phyloP scores from a whole-genome alignment of 2,113 vertebrate species.

The Amblyornis subalaris region DNA sequence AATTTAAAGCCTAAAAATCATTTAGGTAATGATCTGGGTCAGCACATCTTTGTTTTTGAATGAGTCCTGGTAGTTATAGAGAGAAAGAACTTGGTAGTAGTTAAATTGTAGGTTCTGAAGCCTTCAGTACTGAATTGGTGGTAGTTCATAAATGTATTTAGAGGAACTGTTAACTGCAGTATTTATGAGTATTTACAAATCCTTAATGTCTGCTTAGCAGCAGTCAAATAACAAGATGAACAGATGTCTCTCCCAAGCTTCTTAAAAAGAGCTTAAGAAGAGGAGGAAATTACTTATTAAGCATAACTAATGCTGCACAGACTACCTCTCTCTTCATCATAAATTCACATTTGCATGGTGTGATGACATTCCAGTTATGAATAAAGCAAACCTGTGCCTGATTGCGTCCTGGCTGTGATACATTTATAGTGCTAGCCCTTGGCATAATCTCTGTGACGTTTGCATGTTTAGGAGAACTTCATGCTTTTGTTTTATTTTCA shows the following conservation, averaged over 20 bases:
- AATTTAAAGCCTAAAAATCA: neutral
- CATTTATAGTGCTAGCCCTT: neutral
- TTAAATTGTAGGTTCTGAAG: neutral
- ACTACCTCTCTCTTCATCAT: neutral
- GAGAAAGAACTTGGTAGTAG: neutral
- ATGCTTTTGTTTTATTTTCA: neutral
- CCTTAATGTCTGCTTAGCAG: neutral
- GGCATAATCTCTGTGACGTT: neutral
- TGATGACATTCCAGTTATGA: neutral
- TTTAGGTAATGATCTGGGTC: neutral
- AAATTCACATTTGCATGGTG: neutral
- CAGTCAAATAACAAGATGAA: neutral
- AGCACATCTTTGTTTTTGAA: neutral
- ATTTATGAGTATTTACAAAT: neutral
- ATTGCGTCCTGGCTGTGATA: neutral
- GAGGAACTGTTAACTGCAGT: neutral
- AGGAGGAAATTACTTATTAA: neutral
- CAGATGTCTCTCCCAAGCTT: neutral
- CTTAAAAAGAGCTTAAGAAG: neutral
- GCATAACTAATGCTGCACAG: neutral
- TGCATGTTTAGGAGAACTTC: neutral
- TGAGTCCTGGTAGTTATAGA: neutral
- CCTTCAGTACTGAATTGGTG: neutral
- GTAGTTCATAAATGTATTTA: neutral
- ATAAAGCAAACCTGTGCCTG: neutral